A percentile compares a stretch with the other conserved stretches of the same genome.
Conservation (phyloP, 1,140 invertebrate genomes). For the Drosophila pallidifrons region DNA sequence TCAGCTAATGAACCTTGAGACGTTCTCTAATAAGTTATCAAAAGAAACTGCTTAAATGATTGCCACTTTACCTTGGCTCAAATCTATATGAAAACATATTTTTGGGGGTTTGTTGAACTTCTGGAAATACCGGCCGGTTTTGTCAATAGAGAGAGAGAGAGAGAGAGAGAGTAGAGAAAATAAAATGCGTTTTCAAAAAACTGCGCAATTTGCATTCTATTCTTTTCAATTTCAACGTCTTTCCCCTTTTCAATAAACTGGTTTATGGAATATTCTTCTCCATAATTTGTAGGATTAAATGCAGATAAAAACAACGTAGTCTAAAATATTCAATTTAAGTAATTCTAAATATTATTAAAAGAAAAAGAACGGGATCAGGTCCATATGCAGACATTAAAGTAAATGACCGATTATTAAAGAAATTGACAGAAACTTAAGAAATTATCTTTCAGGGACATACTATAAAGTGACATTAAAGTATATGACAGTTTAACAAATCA, state of each 20-base stretch:
- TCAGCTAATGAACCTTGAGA: constrained; percentile 60
- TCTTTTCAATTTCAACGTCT: not conserved
- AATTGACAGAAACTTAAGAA: too few species aligned
- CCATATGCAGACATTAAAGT: too few species aligned
- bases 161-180: not conserved
- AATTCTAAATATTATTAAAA: too few species aligned
- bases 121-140: constrained; percentile 34
- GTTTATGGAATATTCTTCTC: not conserved
- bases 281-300: not conserved
- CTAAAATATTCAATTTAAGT: too few species aligned
- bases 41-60: constrained; percentile 8
- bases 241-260: not conserved
- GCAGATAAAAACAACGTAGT: too few species aligned
- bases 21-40: constrained; percentile 33
- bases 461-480: too few species aligned
- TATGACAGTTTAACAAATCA: too few species aligned
- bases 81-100: constrained; percentile 7
- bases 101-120: constrained; percentile 60
- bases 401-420: too few species aligned
- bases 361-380: too few species aligned
- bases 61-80: constrained; percentile 56
- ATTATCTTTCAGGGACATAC: too few species aligned
- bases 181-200: constrained; percentile 29
- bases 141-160: not conserved
- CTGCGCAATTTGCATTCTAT: constrained; percentile 26